phyloP scores from a whole-genome alignment of 2,888 invertebrate genomes.

The Bembecia ichneumoniformis region DNA sequence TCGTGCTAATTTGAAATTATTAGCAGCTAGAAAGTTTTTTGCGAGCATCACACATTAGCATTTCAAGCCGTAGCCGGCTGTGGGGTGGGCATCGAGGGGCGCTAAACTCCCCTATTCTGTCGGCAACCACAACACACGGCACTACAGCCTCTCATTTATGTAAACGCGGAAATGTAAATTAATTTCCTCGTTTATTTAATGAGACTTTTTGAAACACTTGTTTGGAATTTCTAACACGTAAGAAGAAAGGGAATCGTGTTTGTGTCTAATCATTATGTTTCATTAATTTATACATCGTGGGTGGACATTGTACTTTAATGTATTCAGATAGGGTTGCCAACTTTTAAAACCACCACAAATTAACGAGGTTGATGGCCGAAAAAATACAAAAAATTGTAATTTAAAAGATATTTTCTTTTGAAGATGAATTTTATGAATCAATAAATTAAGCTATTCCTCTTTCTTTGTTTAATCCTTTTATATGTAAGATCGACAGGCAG shows the following conservation, averaged over 20 bases:
- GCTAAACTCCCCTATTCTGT: background rate
- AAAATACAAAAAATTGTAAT: too few relatives aligned
- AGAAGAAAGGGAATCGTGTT: constrained; percentile 4
- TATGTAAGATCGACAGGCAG: too few relatives aligned
- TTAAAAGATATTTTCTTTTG: too few relatives aligned
- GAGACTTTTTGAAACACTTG: constrained; percentile 38
- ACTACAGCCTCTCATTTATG: constrained; percentile 45
- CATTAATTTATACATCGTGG: too few relatives aligned
- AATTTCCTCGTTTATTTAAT: constrained; percentile 50
- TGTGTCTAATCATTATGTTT: too few relatives aligned
- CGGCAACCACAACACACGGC: constrained; percentile 27
- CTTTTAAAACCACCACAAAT: too few relatives aligned
- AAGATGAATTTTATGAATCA: too few relatives aligned
- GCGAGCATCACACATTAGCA: constrained; percentile 42
- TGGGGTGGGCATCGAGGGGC: background rate
- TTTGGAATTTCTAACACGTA: constrained; percentile 26
- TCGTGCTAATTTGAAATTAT: constrained; percentile 38
- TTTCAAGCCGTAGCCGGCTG: constrained; percentile 23
- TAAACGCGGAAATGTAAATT: constrained; percentile 58
- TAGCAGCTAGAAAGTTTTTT: constrained; percentile 45
- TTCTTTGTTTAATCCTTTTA: too few relatives aligned
- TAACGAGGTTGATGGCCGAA: too few relatives aligned
- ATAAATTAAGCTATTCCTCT: too few relatives aligned
- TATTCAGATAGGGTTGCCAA: too few relatives aligned
- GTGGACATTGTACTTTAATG: too few relatives aligned